Evolutionary conservation across 2,113 vertebrate genomes (phyloP), one percentile per base, ranked within the genome.

Genomic region (Chloebia gouldiae): DNA sequence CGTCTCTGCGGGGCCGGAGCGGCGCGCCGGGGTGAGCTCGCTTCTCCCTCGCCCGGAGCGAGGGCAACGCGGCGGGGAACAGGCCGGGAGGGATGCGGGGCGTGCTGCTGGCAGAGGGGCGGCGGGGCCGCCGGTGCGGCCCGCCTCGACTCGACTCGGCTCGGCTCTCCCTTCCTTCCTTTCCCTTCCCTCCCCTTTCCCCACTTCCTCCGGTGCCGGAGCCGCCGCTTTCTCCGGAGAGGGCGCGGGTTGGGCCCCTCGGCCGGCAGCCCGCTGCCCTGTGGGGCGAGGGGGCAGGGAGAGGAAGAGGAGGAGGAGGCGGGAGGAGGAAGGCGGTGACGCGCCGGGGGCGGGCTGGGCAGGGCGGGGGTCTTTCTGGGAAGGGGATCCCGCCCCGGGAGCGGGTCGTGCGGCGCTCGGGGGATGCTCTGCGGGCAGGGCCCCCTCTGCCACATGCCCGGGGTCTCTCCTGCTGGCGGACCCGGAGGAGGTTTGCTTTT

Each of bases 101-200:
- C 44, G 25, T 17, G 44, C 11, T 76, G 51, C 44, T 22, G 53
- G 16, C 42, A 21, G 19, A 39, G n/a, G n/a, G 23, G 19, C 19
- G 12, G 50, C 7, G 30, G 24, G 16, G 42, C 44, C 7, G 25
- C 20, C 42, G 2, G 11, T 15, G 15, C 33, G 54, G 84, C 12
- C 8, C 37, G 30, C 33, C 13, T 16, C 35, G 35, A 16, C 18
- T 13, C 10, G n/a, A n/a, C n/a, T n/a, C n/a, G 30, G 39, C 13
- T 16, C 35, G 35, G 24, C 18, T 13, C 10, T 24, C 1, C 20
- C 12, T 24, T 16, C n/a, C 40, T 5, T 3, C 27, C 2, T 2
- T 27, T 10, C 9, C 6, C 6, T 13, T 51, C 16, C 27, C 4
- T 19, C 18, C 6, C 18, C 7, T 13, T 21, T 42, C 12, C 40